Evolutionary conservation across 2,888 invertebrate genomes (phyloP).

Genomic region (Latrodectus hesperus): DNA sequence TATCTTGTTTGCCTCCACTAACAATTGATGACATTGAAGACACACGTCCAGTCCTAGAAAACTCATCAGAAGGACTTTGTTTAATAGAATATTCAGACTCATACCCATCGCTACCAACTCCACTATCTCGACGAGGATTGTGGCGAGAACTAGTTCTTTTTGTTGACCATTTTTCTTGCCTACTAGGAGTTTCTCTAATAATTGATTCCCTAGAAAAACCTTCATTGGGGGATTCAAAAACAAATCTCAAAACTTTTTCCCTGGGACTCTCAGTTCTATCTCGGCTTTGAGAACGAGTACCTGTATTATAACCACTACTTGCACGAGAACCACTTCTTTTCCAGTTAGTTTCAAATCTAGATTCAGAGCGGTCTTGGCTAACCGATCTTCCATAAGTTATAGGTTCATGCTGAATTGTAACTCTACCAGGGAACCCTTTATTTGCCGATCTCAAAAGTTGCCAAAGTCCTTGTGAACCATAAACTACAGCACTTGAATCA

Average conservation of each 20-base stretch:
- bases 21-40: constrained; percentile 56
- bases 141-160: constrained; percentile 42
- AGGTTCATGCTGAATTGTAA: constrained; percentile 49
- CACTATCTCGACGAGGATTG: constrained; percentile 64
- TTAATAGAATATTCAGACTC: constrained; percentile 65
- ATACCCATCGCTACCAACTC: constrained; percentile 68
- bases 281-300: constrained; percentile 64
- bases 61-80: constrained; percentile 60
- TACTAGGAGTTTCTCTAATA: constrained; percentile 30
- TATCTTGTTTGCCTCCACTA: constrained; percentile 39
- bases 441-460: constrained; percentile 63
- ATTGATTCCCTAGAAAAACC: constrained; percentile 37
- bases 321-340: constrained; percentile 52
- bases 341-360: constrained; percentile 45
- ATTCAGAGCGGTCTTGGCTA: constrained; percentile 59
- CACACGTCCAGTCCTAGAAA: constrained; percentile 54
- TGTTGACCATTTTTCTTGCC: constrained; percentile 53
- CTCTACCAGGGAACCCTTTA: constrained; percentile 44
- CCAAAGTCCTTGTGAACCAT: constrained; percentile 68
- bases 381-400: constrained; percentile 49
- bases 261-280: constrained; percentile 64
- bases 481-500: constrained; percentile 62
- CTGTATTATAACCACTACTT: constrained; percentile 62
- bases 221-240: constrained; percentile 56
- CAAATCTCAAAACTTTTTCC: constrained; percentile 68